Base-by-base conservation (phyloP, 2,888 invertebrate genomes). In the Doris montereyensis region DNA sequence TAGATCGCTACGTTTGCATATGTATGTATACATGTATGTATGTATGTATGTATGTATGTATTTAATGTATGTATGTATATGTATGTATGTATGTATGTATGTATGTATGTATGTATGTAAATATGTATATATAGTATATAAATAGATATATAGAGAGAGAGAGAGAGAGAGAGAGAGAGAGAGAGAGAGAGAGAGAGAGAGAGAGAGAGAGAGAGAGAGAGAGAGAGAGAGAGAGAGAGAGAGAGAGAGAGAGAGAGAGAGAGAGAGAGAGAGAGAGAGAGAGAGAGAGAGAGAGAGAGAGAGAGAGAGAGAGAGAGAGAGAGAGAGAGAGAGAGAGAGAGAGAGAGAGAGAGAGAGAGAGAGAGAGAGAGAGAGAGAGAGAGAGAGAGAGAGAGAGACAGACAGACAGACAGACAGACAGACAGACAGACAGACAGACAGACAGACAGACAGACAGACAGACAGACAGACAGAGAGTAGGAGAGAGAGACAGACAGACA, bases 231-330 rank as follows among this genome's bases (percentile, higher is more conserved):
- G 26, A 26, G 65, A 26, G 65, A 65, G 65, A 65, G 26, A 26
- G 26, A 26, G 65, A n/a, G n/a, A n/a, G n/a, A n/a, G n/a, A n/a
- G n/a, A n/a, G 70, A n/a, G 26, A 52, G 17, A 4, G 21, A 30
- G 4, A n/a, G n/a, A n/a, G 26, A 30, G 70, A 30, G n/a, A 58
- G 28, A 58, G 2, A n/a, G 21, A 58, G 57, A 58, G 24, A 74
- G 58, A 57, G 74, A 74, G 28, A 57, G 74, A 58, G 58, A 52
- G 57, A 74, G 74, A 30, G 28, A 70, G 70, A 30, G 32, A 65
- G 65, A 65, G 52, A 65, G 65, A 70, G 70, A 70, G 70, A 70
- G 32, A 21, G 32, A 21, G 32, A 74, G 74, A 74, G 57, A 26
- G 58, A 58, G 8, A 74, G 74, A 74, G 21, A 74, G 24, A 30